Evolutionary conservation across 2,888 invertebrate genomes (phyloP).

Genomic region (Hypsopygia costalis): DNA sequence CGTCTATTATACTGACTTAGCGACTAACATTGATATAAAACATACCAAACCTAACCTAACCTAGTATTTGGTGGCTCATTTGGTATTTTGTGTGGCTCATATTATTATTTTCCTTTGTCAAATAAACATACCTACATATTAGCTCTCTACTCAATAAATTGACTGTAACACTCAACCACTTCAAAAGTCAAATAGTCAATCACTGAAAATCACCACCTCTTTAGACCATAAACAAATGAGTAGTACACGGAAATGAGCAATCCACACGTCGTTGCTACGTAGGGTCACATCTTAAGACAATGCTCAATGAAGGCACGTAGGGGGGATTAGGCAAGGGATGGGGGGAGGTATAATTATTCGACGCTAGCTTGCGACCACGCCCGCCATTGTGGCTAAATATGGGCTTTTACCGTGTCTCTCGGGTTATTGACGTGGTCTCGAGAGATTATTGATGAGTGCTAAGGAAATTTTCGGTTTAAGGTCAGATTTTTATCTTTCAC

Average conservation of each 20-base stretch:
- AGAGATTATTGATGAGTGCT: background rate
- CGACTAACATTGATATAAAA: too few species aligned
- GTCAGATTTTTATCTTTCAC: background rate
- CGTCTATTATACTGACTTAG: too few species aligned
- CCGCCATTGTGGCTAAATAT: conserved; percentile 69
- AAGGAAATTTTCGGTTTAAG: background rate
- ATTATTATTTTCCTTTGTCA: too few species aligned
- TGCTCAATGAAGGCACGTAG: conserved; percentile 60
- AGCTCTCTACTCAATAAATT: too few species aligned
- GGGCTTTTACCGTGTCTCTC: conserved; percentile 44
- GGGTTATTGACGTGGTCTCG: conserved; percentile 26
- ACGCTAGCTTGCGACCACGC: conserved; percentile 68
- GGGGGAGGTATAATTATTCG: conserved; percentile 64
- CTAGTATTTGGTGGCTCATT: too few species aligned
- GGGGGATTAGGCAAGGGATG: conserved; percentile 32
- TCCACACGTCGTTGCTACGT: conserved; percentile 14
- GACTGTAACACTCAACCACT: too few species aligned
- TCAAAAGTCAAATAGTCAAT: too few species aligned
- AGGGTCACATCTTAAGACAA: conserved; percentile 71
- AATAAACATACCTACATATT: too few species aligned
- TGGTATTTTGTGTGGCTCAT: too few species aligned
- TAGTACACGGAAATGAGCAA: conserved; percentile 6
- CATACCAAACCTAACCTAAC: too few species aligned
- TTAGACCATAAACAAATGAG: background rate
- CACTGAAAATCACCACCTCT: too few species aligned